phyloP scores from a whole-genome alignment of 2,888 invertebrate species.

The Rhamnusium bicolor region DNA sequence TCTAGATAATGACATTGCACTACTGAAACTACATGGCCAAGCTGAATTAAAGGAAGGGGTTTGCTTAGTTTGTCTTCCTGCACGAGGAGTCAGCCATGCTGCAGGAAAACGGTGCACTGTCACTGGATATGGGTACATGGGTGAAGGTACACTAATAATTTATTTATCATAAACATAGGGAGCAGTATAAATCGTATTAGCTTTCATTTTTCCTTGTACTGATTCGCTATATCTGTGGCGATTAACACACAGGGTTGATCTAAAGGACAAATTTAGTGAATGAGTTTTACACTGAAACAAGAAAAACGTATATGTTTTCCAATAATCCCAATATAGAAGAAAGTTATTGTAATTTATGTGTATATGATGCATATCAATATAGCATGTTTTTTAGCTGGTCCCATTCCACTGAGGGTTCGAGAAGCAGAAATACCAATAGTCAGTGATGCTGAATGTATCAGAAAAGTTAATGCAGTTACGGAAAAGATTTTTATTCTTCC shows the following conservation, averaged over 20 bases:
- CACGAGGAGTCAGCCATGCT: constrained; percentile 89
- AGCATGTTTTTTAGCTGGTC: constrained; percentile 78
- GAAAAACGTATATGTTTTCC: too few species aligned
- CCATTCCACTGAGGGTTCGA: constrained; percentile 90
- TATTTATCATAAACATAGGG: not conserved
- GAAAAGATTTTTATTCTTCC: constrained; percentile 95
- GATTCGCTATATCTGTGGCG: too few species aligned
- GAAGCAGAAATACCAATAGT: constrained; percentile 95
- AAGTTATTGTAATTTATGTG: too few species aligned
- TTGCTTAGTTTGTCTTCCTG: constrained; percentile 90
- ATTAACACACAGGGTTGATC: too few species aligned
- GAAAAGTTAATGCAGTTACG: constrained; percentile 94
- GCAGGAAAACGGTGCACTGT: constrained; percentile 94
- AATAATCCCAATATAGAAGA: too few species aligned
- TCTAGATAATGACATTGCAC: constrained; percentile 93
- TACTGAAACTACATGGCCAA: constrained; percentile 90
- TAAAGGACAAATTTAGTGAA: too few species aligned
- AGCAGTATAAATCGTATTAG: not conserved
- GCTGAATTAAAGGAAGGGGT: constrained; percentile 90
- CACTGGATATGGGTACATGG: constrained; percentile 96
- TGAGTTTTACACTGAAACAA: too few species aligned
- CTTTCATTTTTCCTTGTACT: not conserved
- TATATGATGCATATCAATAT: not conserved
- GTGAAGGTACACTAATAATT: constrained; percentile 82
- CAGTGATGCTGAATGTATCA: constrained; percentile 92